A percentile compares a stretch with the other conserved stretches of the same genome.
Evolutionary conservation across 2,797 vertebrate genomes (phyloP).

Genomic region (Megaceryle alcyon): DNA sequence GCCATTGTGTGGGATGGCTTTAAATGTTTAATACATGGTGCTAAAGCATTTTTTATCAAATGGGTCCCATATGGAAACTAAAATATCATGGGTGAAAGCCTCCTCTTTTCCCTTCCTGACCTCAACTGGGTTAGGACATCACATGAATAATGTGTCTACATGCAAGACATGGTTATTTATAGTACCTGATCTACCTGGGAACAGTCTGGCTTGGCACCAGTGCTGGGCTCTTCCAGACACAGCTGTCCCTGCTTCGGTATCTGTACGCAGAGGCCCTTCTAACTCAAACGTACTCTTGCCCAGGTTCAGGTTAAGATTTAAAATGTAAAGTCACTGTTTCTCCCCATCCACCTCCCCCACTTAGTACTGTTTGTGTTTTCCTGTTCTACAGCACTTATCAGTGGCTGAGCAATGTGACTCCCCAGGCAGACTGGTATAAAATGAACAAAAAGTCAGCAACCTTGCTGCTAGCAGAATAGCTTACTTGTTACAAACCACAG

Average conservation of each 20-base stretch:
- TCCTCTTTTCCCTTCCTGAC: neutral
- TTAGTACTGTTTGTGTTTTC: neutral
- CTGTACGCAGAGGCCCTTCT: neutral
- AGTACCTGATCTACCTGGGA: neutral
- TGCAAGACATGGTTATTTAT: fast-evolving
- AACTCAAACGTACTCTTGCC: neutral
- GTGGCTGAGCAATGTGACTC: neutral
- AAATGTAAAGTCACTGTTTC: neutral
- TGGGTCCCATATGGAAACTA: neutral
- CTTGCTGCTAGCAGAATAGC: neutral
- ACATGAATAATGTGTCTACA: neutral
- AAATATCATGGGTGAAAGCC: neutral
- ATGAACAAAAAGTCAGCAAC: neutral
- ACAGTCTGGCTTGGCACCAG: neutral
- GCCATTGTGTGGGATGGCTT: neutral
- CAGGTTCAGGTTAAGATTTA: neutral
- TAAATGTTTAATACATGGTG: neutral
- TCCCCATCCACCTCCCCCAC: neutral
- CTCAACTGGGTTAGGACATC: neutral
- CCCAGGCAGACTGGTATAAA: neutral
- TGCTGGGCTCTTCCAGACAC: neutral
- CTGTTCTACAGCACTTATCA: neutral
- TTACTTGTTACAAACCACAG: neutral
- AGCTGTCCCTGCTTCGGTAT: neutral
- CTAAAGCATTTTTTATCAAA: neutral